Conservation (phyloP, 2,888 invertebrate species). For the Chaetoderma sp. region DNA sequence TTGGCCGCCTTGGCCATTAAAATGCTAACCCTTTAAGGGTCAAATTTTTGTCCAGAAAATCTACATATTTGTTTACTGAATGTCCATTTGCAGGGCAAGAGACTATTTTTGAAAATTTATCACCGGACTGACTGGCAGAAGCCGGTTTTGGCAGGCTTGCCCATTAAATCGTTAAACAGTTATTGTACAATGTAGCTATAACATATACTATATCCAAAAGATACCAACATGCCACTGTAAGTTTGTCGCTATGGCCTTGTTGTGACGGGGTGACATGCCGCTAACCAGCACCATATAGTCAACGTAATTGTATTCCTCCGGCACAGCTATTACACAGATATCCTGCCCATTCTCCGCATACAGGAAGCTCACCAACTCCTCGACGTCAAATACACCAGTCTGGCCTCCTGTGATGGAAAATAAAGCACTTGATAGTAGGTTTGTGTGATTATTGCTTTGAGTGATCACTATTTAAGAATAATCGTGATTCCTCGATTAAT, state of each 20-base stretch:
- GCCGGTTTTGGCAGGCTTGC: not conserved
- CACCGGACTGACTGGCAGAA: too few relatives aligned
- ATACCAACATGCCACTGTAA: conserved; percentile 57
- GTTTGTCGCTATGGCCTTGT: conserved; percentile 61
- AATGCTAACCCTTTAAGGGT: too few relatives aligned
- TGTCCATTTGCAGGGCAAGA: too few relatives aligned
- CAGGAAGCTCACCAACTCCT: conserved; percentile 84
- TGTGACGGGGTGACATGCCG: conserved; percentile 65
- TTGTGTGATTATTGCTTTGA: too few relatives aligned
- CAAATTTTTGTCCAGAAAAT: too few relatives aligned
- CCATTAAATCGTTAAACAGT: not conserved
- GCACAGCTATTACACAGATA: conserved; percentile 84
- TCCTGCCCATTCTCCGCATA: conserved; percentile 82
- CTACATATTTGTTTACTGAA: too few relatives aligned
- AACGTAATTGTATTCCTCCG: conserved; percentile 82
- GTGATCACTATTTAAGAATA: too few relatives aligned
- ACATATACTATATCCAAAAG: not conserved
- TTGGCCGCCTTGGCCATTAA: too few relatives aligned
- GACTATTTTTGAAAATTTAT: too few relatives aligned
- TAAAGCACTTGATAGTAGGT: too few relatives aligned
- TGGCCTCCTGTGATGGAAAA: conserved; percentile 78
- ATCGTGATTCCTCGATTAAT: too few relatives aligned
- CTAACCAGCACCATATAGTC: conserved; percentile 87
- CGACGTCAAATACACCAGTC: conserved; percentile 88
- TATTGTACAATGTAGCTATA: not conserved